Percentiles rank a stretch among this genome's conserved stretches.
These are phyloP conservation scores for Belonocnema kinseyi DNA, from an alignment of 1,140 invertebrate species.

Conservation along the genomic window DNA sequence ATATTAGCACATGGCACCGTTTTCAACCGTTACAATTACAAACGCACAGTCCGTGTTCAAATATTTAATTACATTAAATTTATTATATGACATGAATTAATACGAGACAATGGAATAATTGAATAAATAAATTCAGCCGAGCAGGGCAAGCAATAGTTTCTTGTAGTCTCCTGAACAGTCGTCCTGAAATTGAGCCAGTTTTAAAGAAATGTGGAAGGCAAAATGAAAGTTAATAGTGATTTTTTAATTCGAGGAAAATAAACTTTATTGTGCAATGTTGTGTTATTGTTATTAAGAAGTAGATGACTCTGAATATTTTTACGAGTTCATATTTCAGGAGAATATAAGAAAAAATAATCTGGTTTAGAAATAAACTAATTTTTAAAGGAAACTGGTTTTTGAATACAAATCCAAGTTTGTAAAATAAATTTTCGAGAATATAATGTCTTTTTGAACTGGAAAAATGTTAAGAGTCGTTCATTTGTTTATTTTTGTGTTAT, in stretches of 20 bases:
- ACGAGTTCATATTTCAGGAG: no score
- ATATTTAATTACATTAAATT: constrained; percentile 24
- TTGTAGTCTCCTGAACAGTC: constrained; percentile 96
- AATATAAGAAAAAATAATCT: no score
- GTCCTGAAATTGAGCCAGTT: constrained; percentile 80
- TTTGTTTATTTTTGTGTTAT: no score
- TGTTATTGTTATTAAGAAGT: constrained; percentile 13
- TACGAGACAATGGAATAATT: constrained; percentile 42
- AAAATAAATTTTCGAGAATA: no score
- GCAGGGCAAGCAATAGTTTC: constrained; percentile 89
- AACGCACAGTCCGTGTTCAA: background rate
- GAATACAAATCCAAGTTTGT: no score
- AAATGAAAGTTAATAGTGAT: constrained; percentile 45
- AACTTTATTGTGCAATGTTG: constrained; percentile 2
- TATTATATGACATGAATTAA: constrained; percentile 29
- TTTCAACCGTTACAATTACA: background rate
- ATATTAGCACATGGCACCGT: background rate
- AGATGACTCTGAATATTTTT: background rate
- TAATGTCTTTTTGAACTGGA: no score
- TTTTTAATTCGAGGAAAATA: constrained; percentile 36
- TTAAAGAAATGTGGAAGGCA: constrained; percentile 51
- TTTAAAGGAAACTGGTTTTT: no score
- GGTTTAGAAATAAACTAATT: no score
- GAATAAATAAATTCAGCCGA: constrained; percentile 78
- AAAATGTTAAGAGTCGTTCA: no score